These are phyloP conservation scores for Valencia hispanica DNA, from an alignment of 2,797 vertebrate genomes.

Conservation along the genomic window DNA sequence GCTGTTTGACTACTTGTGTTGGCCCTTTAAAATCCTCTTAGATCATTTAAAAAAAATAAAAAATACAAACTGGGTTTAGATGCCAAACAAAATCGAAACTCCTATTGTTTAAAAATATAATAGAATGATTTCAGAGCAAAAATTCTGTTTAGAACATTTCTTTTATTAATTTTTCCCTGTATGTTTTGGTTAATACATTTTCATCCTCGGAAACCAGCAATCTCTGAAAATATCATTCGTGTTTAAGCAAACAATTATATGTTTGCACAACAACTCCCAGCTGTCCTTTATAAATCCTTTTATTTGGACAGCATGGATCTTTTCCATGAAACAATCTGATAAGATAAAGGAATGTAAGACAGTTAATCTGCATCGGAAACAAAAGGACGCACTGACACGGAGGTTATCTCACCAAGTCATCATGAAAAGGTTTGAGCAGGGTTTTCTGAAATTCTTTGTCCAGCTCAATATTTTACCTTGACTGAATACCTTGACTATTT, in stretches of 20 bases:
- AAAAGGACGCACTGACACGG: slow-evolving; percentile 2
- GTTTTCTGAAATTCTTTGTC: background rate
- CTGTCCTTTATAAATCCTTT: background rate
- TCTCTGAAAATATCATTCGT: background rate
- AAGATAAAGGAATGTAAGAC: slow-evolving; percentile 38
- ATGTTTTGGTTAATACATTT: too few relatives aligned
- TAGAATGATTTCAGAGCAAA: too few relatives aligned
- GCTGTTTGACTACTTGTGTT: too few relatives aligned
- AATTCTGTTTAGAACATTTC: too few relatives aligned
- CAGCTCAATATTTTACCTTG: background rate
- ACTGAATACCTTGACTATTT: background rate
- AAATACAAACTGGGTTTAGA: too few relatives aligned
- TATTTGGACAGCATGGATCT: slow-evolving; percentile 15
- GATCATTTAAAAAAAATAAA: too few relatives aligned
- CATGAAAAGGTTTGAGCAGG: background rate
- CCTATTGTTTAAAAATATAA: too few relatives aligned
- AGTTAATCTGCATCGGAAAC: slow-evolving; percentile 35
- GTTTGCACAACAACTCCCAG: background rate
- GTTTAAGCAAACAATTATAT: background rate
- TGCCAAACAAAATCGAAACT: too few relatives aligned
- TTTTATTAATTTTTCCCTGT: too few relatives aligned
- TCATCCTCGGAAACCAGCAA: too few relatives aligned
- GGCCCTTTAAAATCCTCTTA: too few relatives aligned
- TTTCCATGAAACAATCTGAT: slow-evolving; percentile 29
- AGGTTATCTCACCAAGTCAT: background rate